Base-by-base conservation (phyloP, 2,888 invertebrate genomes). In the Caenorhabditis sinica region DNA sequence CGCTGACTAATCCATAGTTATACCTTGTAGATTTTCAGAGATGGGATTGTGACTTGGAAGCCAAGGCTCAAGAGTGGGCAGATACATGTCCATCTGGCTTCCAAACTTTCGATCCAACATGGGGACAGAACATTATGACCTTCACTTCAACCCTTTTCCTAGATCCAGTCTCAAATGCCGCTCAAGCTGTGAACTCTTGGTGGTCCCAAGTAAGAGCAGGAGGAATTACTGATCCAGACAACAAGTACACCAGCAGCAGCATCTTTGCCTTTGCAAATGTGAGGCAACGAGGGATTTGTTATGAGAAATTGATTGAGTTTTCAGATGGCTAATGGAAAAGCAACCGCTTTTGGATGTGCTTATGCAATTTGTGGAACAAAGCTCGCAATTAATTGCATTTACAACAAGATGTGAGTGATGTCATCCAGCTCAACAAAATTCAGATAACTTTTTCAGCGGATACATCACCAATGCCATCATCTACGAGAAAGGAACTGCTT, bases 401-500 rank as follows among this genome's bases (percentile, higher is more conserved):
- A 80, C 23, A 83, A 83, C 73, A 79, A 73, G 17, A 69, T 74
- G 83, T 74, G n/a, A 2, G 68, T n/a, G 1, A n/a, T 2, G 2
- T 20, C 3, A 13, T 15, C 1, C 17, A 23, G 15, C 13, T 20
- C 15, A 1, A 25, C 56, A n/a, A 2, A n/a, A 36, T 65, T 8
- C 4, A n/a, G n/a, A n/a, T 9, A 36, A 6, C 2, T 11, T 65
- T 66, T 87, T 74, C 65, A 86, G 87, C n/a, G 87, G 86, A 5
- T 86, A 87, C 71, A 68, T 68, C 43, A 65, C 87, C 13, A 77
- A 79, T 40, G 56, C 75, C 13, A 51, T 81, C 25, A 79, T 87
- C 30, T 88, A 87, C 77, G 83, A 88, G 43, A 76, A 80, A 20
- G 88, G 88, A 45, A 43, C 17, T 17, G 72, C 87, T 1, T 87